Conservation (phyloP, 2,888 invertebrate species). For the Minunthozetes semirufus region DNA sequence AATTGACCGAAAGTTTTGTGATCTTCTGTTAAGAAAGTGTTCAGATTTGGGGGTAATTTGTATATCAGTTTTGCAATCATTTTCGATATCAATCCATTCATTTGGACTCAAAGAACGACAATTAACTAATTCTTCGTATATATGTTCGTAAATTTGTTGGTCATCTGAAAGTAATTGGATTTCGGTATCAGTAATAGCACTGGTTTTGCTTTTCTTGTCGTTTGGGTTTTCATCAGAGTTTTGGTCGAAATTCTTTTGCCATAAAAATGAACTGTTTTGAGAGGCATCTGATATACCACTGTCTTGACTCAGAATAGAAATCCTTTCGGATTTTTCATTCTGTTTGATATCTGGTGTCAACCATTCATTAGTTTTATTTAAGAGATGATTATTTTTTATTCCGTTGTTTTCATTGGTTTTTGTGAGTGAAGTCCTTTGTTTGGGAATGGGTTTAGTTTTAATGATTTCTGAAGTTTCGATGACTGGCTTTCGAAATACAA, state of each 20-base stretch:
- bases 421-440: background rate
- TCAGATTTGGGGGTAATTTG: background rate
- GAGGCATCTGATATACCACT: constrained; percentile 2
- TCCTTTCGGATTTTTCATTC: background rate
- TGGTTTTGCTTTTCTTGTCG: background rate
- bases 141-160: background rate
- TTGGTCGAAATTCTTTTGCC: background rate
- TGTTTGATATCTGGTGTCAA: background rate
- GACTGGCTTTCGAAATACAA: background rate
- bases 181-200: background rate
- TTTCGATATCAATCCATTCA: constrained; percentile 14
- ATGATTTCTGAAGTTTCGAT: background rate
- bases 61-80: background rate
- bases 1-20: background rate
- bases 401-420: background rate
- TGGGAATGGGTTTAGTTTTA: background rate
- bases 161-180: background rate
- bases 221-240: background rate
- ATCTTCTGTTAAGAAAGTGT: background rate
- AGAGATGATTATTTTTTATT: background rate
- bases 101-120: background rate
- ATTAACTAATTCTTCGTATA: background rate
- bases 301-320: background rate
- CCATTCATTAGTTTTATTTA: too few species aligned
- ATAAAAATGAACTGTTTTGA: background rate